phyloP scores from a whole-genome alignment of 2,888 invertebrate species.

The Apamea sordens region DNA sequence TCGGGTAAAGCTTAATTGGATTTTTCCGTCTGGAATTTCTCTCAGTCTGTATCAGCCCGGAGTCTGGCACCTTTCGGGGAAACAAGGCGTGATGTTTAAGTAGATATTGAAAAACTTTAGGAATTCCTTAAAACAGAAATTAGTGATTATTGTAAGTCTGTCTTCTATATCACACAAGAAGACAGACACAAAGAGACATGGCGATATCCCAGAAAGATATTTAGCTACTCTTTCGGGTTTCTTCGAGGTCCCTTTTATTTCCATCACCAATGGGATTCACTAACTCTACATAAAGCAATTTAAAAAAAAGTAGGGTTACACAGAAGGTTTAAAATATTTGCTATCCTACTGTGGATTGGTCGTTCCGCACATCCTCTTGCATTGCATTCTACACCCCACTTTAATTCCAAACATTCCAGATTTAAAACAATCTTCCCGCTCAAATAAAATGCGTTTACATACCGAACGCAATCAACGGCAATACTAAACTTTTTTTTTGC shows the following conservation, averaged over 20 bases:
- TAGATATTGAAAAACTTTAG: neutral
- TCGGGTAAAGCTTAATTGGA: neutral
- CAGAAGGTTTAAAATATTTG: conserved; percentile 11
- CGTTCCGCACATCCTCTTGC: neutral
- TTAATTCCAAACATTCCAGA: conserved; percentile 54
- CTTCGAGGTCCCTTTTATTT: neutral
- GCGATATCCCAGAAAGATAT: neutral
- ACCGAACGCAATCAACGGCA: conserved; percentile 63
- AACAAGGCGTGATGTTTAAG: neutral
- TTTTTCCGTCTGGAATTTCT: neutral
- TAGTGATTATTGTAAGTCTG: neutral
- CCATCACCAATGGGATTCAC: neutral
- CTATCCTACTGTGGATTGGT: neutral
- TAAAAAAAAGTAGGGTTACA: neutral
- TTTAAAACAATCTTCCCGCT: conserved; percentile 61
- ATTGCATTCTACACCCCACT: conserved; percentile 17
- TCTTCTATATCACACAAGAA: neutral
- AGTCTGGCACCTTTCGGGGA: neutral
- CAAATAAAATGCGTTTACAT: conserved; percentile 62
- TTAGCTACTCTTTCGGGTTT: neutral
- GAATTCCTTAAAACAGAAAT: neutral
- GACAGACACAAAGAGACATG: no score
- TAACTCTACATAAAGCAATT: neutral
- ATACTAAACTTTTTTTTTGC: conserved; percentile 67
- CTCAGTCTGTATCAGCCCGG: fast-evolving